Conservation (phyloP, 2,797 vertebrate genomes). For the Sandelia bainsii region DNA sequence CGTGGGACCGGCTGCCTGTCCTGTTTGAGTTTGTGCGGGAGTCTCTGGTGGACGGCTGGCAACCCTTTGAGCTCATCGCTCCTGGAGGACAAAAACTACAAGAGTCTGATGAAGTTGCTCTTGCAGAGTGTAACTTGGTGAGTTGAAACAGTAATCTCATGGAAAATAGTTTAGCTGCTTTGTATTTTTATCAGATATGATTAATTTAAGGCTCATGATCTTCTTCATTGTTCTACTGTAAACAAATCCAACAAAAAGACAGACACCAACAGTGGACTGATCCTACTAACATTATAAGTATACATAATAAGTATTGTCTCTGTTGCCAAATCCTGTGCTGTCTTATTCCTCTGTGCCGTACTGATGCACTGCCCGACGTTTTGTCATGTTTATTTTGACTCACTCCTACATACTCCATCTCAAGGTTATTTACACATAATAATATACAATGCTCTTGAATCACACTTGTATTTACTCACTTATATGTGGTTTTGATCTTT, state of each 20-base stretch:
- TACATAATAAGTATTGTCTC: too few relatives aligned
- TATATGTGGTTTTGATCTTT: too few relatives aligned
- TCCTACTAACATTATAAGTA: too few relatives aligned
- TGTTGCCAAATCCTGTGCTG: not conserved
- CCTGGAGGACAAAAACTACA: conserved; percentile 90
- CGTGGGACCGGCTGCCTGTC: conserved; percentile 87
- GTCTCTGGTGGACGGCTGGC: conserved; percentile 90
- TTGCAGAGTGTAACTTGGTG: conserved; percentile 92
- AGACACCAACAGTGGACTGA: not conserved
- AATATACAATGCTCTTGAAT: too few relatives aligned
- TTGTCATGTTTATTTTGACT: too few relatives aligned
- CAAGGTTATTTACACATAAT: too few relatives aligned
- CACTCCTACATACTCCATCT: too few relatives aligned
- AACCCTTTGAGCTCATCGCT: conserved; percentile 94
- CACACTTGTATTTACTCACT: too few relatives aligned
- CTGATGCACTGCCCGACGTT: too few relatives aligned
- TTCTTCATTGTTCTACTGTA: too few relatives aligned
- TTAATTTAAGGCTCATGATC: not conserved
- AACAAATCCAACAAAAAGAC: not conserved
- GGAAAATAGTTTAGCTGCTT: not conserved
- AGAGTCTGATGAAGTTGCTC: conserved; percentile 84
- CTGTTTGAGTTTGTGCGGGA: conserved; percentile 90
- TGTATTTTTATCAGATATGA: not conserved
- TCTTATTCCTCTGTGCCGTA: too few relatives aligned
- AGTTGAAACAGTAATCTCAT: conserved; percentile 55